These are phyloP conservation scores for Eristalis pertinax DNA, from an alignment of 2,888 invertebrate genomes.

Conservation along the genomic window DNA sequence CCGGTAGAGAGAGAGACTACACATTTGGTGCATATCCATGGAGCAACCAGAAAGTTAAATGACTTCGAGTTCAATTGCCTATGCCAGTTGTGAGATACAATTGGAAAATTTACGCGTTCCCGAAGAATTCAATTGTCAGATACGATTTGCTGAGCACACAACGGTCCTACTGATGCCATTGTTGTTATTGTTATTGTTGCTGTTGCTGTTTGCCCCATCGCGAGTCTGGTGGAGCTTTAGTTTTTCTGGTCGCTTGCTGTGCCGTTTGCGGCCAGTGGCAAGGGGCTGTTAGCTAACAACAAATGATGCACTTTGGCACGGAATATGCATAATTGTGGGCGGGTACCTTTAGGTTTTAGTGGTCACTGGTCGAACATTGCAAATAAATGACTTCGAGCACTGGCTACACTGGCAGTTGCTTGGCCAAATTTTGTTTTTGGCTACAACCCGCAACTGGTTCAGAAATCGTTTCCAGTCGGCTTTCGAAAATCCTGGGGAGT, in stretches of 20 bases:
- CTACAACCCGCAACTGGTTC: constrained; percentile 47
- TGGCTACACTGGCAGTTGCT: constrained; percentile 10
- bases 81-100: constrained; percentile 65
- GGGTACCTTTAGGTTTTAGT: constrained; percentile 62
- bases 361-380: constrained; percentile 68
- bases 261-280: constrained; percentile 15
- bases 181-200: constrained; percentile 13
- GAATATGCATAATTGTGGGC: constrained; percentile 69
- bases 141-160: constrained; percentile 11
- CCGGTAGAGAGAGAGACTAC: background rate
- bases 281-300: constrained; percentile 35
- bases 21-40: constrained; percentile 50
- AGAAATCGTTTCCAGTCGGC: background rate
- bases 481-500: background rate
- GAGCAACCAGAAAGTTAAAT: constrained; percentile 64
- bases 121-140: constrained; percentile 68
- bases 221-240: constrained; percentile 25
- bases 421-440: constrained; percentile 57
- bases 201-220: constrained; percentile 48
- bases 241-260: constrained; percentile 39
- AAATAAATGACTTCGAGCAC: constrained; percentile 52
- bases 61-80: constrained; percentile 71
- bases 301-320: constrained; percentile 69
- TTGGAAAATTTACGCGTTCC: constrained; percentile 68
- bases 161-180: background rate